Base-by-base conservation (phyloP, 2,888 invertebrate genomes). In the Asteroscopus sphinx region DNA sequence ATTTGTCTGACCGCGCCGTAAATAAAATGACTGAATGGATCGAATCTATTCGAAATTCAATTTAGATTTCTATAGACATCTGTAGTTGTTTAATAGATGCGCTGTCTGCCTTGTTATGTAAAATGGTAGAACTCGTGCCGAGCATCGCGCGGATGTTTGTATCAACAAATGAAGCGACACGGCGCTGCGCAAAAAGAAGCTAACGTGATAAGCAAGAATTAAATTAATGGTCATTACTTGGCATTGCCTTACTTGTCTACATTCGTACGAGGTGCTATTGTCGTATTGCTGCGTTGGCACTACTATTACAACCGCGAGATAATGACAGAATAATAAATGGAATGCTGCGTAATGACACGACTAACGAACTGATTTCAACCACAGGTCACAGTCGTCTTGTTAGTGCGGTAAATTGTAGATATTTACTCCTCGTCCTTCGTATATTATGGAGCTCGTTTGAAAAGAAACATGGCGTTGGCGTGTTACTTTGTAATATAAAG, bases 181-280 rank as follows among this genome's bases (percentile, higher is more conserved):
- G 61, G 37, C 21, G 40, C 21, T 17, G 7, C 36, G 36, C 33
- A 68, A 79, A 80, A 81, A 76, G 52, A 47, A 49, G 45, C 53
- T 77, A 64, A 76, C 80, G 68, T 81, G 83, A 74, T 81, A 74
- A 77, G 75, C 75, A 66, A 74, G 76, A 78, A 80, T 81, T 75
- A 83, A 79, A 80, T 79, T 74, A 76, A 77, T 73, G 72, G 73
- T 76, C 82, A 84, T 83, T 82, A 80, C 68, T 79, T 70, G 78
- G 73, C 76, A 83, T 83, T 80, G 83, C 73, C 82, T 85, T 84
- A 58, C 48, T 63, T 49, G 57, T 52, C 32, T 52, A 49, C 67
- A 68, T 76, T 55, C 58, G 75, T 80, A 79, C 79, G 79, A 77
- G 69, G 58, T 61, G 66, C 57, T n/a, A 58, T 66, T 71, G n/a